Conservation (phyloP, 2,888 invertebrate species). For the Tenthredo livida region DNA sequence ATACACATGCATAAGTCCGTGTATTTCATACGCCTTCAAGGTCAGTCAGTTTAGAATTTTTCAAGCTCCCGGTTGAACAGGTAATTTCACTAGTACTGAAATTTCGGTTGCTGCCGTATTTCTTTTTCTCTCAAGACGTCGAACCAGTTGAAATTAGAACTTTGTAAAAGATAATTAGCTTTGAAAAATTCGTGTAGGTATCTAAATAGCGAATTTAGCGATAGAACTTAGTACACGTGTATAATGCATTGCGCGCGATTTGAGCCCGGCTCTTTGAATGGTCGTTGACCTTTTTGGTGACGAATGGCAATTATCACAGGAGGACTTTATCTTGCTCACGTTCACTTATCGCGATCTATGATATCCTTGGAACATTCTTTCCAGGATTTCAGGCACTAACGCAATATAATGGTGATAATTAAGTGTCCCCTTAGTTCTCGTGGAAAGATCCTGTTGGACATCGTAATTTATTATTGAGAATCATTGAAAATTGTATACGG, state of each 20-base stretch:
- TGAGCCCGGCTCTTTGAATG: background rate
- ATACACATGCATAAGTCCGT: background rate
- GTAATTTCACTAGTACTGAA: background rate
- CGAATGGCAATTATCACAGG: background rate
- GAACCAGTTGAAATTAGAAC: constrained; percentile 17
- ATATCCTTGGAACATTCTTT: background rate
- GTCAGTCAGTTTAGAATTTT: constrained; percentile 3
- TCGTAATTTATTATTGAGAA: too few species aligned
- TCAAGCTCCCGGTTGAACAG: background rate
- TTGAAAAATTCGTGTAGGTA: background rate
- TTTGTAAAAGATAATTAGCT: background rate
- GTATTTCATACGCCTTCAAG: constrained; percentile 32
- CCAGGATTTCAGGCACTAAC: background rate
- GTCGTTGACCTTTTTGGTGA: constrained; percentile 47
- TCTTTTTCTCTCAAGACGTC: background rate
- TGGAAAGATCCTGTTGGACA: background rate
- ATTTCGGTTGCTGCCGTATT: background rate
- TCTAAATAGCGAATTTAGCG: background rate
- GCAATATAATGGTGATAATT: background rate
- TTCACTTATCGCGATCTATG: background rate
- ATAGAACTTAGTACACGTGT: background rate
- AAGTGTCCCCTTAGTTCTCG: background rate
- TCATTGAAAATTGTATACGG: too few species aligned
- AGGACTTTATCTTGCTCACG: background rate
- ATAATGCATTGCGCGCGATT: background rate